A percentile compares a stretch with the other conserved stretches of the same genome.
Conservation (phyloP, 2,888 invertebrate genomes). For the Lasioglossum figueresi region DNA sequence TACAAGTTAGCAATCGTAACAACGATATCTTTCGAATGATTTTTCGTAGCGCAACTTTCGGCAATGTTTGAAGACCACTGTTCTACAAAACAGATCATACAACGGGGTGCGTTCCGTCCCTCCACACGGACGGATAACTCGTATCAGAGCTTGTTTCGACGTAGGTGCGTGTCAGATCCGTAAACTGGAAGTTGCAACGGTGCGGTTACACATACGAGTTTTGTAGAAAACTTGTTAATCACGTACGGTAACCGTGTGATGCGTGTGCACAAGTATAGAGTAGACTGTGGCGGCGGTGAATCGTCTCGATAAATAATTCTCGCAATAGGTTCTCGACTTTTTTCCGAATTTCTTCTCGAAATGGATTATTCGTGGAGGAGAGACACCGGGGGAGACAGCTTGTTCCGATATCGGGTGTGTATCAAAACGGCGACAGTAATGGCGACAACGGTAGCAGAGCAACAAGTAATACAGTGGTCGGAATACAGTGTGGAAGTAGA, state of each 20-base stretch:
- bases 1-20: not conserved
- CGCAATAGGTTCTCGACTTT: not conserved
- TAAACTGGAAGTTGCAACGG: slow-evolving; percentile 59
- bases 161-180: slow-evolving; percentile 41
- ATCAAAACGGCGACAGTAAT: slow-evolving; percentile 39
- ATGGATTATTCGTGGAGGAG: slow-evolving; percentile 13
- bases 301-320: not conserved
- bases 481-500: slow-evolving; percentile 83
- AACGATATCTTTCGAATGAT: not conserved
- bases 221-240: slow-evolving; percentile 32
- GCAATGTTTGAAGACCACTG: not conserved
- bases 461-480: slow-evolving; percentile 71
- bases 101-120: slow-evolving; percentile 16
- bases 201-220: not conserved
- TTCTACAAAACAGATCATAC: not conserved
- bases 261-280: not conserved
- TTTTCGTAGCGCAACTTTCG: not conserved
- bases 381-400: slow-evolving; percentile 70
- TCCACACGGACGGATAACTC: slow-evolving; percentile 41
- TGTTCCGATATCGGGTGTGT: slow-evolving; percentile 60
- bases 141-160: slow-evolving; percentile 2
- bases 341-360: not conserved
- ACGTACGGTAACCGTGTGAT: slow-evolving; percentile 14
- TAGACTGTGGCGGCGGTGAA: not conserved
- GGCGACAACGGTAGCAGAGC: slow-evolving; percentile 45